Conservation (phyloP, 2,797 vertebrate genomes). For the Channallabes apus region DNA sequence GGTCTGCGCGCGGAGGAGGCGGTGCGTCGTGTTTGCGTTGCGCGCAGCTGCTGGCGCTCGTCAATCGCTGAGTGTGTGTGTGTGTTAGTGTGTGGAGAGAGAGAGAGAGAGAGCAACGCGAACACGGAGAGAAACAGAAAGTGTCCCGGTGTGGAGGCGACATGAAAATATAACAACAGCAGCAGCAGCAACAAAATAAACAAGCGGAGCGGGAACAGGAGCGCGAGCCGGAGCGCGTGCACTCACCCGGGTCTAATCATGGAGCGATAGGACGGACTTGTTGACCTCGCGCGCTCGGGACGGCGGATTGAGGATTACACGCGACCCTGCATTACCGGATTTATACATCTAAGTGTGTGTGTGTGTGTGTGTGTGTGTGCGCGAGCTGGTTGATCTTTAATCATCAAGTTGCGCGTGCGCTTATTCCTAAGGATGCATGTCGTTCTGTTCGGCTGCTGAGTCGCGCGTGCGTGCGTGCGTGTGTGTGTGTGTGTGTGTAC, state of each 20-base stretch:
- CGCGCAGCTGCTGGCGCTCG: slow-evolving; percentile 63
- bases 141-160: too few species aligned
- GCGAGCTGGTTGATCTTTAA: too few species aligned
- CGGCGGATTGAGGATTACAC: slow-evolving; percentile 8
- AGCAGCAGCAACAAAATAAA: too few species aligned
- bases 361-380: too few species aligned
- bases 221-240: neutral
- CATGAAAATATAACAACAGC: too few species aligned
- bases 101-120: neutral
- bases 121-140: neutral
- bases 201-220: neutral
- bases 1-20: slow-evolving; percentile 18
- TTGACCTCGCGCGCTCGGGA: slow-evolving; percentile 7
- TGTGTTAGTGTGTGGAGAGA: neutral
- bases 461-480: neutral
- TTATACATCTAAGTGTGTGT: neutral
- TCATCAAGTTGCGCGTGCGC: too few species aligned
- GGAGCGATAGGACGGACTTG: slow-evolving; percentile 3
- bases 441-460: neutral
- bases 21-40: neutral
- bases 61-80: slow-evolving; percentile 35
- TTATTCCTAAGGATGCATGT: neutral
- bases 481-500: neutral
- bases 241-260: too few species aligned
- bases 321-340: neutral